Evolutionary conservation across 2,888 invertebrate genomes (phyloP), one percentile per base, ranked within the genome.

Genomic region (Leuctra nigra): DNA sequence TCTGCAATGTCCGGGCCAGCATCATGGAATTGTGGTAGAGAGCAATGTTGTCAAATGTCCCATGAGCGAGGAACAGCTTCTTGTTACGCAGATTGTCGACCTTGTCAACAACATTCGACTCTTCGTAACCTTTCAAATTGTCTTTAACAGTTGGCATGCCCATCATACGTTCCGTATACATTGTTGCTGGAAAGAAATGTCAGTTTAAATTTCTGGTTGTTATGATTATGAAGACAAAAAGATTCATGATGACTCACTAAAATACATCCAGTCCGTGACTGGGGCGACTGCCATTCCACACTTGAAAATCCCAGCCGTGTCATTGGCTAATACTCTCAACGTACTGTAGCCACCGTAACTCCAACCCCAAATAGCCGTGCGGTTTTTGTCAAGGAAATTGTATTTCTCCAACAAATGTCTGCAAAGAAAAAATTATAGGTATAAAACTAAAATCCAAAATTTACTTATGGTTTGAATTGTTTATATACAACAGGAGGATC

Each of bases 141-240:
- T 86, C 84, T n/a, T 75, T 69, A 1, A 70, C 68, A n/a, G 72
- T 77, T 0, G 94, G 93, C 35, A 89, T 72, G 35, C 91, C 91
- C 97, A 98, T 95, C 70, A 93, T 97, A 20, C 97, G 79, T 72
- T 98, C 98, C 1, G 97, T 96, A 71, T 97, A 98, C 63, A 95
- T 91, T 1, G 97, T 91, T 95, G 96, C 96, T 95, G 68, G 13
- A 68, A 1, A 2, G n/a, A n/a, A n/a, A n/a, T n/a, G n/a, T n/a
- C n/a, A n/a, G n/a, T n/a, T n/a, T n/a, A n/a, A n/a, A n/a, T n/a
- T n/a, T n/a, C n/a, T n/a, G n/a, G n/a, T n/a, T n/a, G n/a, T n/a
- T n/a, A n/a, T n/a, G n/a, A n/a, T n/a, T n/a, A n/a, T n/a, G n/a
- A n/a, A n/a, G n/a, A n/a, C n/a, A n/a, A n/a, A n/a, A n/a, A n/a